A percentile compares a stretch with the other conserved stretches of the same genome.
Conservation (phyloP, 2,797 vertebrate genomes). For the Alfaro cultratus region DNA sequence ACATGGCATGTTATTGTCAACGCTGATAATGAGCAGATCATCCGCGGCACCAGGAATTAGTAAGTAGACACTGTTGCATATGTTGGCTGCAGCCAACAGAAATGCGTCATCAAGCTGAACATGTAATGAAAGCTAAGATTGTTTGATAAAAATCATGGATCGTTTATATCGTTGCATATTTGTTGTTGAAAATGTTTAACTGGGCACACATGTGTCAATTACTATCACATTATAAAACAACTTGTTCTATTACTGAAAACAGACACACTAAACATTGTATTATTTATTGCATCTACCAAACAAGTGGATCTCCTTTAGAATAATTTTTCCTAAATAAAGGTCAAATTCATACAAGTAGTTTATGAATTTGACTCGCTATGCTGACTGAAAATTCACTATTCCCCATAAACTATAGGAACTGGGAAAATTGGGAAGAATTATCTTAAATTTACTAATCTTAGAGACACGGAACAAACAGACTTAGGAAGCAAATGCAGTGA, state of each 20-base stretch:
- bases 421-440: not conserved
- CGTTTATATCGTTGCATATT: not conserved
- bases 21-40: not conserved
- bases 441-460: not conserved
- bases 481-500: not conserved
- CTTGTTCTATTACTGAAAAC: not conserved
- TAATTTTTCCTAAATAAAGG: slow-evolving; percentile 26
- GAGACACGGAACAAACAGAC: not conserved
- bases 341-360: slow-evolving; percentile 35
- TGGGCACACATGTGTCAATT: not conserved
- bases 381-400: not conserved
- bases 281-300: slow-evolving; percentile 9
- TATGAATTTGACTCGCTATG: not conserved
- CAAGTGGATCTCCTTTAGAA: slow-evolving; percentile 20
- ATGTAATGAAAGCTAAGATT: slow-evolving; percentile 22
- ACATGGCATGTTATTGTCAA: slow-evolving; percentile 16
- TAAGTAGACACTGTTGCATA: slow-evolving; percentile 11
- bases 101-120: slow-evolving; percentile 1
- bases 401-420: not conserved
- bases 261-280: not conserved
- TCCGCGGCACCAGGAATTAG: not conserved
- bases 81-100: slow-evolving; percentile 13
- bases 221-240: not conserved
- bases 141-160: slow-evolving; percentile 1
- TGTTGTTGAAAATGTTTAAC: not conserved